Evolutionary conservation across 2,113 vertebrate species (phyloP), one percentile per base, ranked within the genome.

Genomic region (Scalopus aquaticus): DNA sequence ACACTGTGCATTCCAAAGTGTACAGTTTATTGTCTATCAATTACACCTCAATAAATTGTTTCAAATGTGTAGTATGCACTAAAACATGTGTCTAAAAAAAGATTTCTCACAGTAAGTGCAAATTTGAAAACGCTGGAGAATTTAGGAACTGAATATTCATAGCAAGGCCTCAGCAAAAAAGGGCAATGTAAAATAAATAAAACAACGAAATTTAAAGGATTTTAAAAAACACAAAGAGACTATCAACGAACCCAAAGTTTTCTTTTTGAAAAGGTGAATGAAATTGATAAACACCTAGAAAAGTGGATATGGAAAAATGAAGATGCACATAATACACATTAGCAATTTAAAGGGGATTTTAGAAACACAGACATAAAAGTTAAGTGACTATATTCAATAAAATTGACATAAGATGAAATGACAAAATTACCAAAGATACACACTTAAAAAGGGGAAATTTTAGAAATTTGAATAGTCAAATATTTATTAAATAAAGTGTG

Each of bases 351-450:
- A 65, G 5, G 3, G 1, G 22, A 72, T 89, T 72, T 19, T 51
- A 78, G 30, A 85, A 19, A 20, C 30, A 62, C 12, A 85, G 15
- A 81, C 1, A 32, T 56, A 62, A 69, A 74, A 91, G 32, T 90
- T 72, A 69, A 35, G 44, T 35, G 56, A 0, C 70, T 84, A 1
- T 35, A 79, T 19, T 49, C 9, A 83, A 60, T 79, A 93, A 60
- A 88, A 88, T 51, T 87, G 42, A 92, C 67, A 70, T 44, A 26
- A 80, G 9, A 37, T 88, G 28, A 94, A 60, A 78, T 20, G 37
- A 42, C 24, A 92, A 88, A 76, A 93, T 70, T 93, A 9, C 46
- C n/a, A 72, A 84, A 22, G 72, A 81, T 91, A 51, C 11, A 86
- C 10, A 80, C 13, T 39, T 72, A 79, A 46, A 56, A 78, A 42